A percentile compares a stretch with the other conserved stretches of the same genome.
Evolutionary conservation across 2,113 vertebrate genomes (phyloP).

Genomic region (Cheilinus undulatus): DNA sequence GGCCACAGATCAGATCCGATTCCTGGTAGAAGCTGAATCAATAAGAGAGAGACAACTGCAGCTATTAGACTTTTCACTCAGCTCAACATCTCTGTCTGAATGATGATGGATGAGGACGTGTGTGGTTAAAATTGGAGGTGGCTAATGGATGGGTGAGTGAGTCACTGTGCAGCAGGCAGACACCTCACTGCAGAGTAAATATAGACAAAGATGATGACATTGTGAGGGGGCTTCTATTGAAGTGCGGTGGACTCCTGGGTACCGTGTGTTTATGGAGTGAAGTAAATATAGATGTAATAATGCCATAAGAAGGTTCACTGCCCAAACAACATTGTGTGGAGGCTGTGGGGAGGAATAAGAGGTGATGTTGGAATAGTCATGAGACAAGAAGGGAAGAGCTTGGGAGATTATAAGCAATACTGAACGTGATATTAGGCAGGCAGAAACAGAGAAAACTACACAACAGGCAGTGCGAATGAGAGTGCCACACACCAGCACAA

Average conservation of each 20-base stretch:
- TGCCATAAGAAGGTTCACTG: constrained; percentile 15
- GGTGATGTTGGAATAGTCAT: constrained; percentile 30
- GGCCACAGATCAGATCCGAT: not conserved
- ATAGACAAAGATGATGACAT: constrained; percentile 54
- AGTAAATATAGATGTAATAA: constrained; percentile 10
- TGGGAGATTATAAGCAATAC: constrained; percentile 33
- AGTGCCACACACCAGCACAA: constrained; percentile 16
- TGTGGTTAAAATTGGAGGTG: constrained; percentile 52
- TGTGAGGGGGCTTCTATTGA: constrained; percentile 13
- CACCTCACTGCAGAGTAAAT: constrained; percentile 53
- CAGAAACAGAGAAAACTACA: constrained; percentile 31
- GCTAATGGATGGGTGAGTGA: constrained; percentile 51
- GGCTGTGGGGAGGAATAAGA: constrained; percentile 28
- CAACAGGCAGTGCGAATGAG: constrained; percentile 22
- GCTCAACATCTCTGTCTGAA: constrained; percentile 26
- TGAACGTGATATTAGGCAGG: constrained; percentile 41
- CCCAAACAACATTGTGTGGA: constrained; percentile 18
- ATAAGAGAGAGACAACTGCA: constrained; percentile 9
- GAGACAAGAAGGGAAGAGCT: not conserved
- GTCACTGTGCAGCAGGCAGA: constrained; percentile 44
- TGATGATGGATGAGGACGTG: constrained; percentile 33
- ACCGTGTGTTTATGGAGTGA: not conserved
- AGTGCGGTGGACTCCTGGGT: constrained; percentile 21
- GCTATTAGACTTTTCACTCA: constrained; percentile 25
- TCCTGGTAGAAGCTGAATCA: constrained; percentile 14